phyloP scores from a whole-genome alignment of 1,140 invertebrate species.

The Lutraria rhynchaena region DNA sequence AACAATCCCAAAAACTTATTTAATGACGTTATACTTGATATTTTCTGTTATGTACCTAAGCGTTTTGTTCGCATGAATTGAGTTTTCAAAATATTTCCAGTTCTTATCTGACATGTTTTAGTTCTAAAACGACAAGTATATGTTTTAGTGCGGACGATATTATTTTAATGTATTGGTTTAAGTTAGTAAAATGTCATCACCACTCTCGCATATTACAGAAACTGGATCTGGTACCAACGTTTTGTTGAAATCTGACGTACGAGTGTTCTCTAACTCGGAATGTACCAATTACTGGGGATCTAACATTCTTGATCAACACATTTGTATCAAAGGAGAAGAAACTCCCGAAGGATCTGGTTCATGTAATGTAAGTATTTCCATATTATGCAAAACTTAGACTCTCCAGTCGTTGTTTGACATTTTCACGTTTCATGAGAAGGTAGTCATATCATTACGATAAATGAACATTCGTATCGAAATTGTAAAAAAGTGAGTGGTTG shows the following conservation, averaged over 20 bases:
- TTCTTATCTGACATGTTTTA: too few relatives aligned
- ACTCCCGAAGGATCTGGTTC: constrained; percentile 11
- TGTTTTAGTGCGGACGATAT: not conserved
- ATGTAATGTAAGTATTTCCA: constrained; percentile 19
- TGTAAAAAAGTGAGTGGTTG: too few relatives aligned
- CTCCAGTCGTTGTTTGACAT: too few relatives aligned
- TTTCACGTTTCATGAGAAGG: too few relatives aligned
- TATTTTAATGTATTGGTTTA: not conserved
- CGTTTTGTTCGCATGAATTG: too few relatives aligned
- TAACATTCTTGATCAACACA: constrained; percentile 30
- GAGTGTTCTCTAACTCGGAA: not conserved
- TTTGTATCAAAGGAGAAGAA: constrained; percentile 29
- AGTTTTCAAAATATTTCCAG: too few relatives aligned
- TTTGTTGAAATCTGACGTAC: constrained; percentile 18
- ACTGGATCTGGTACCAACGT: not conserved
- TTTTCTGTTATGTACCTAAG: too few relatives aligned
- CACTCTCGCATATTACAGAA: not conserved
- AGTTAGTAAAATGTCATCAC: not conserved
- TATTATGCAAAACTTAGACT: too few relatives aligned
- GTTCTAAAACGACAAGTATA: not conserved
- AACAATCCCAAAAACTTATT: too few relatives aligned
- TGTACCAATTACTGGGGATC: constrained; percentile 6
- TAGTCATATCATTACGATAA: too few relatives aligned
- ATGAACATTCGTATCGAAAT: too few relatives aligned
- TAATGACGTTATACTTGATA: too few relatives aligned